phyloP scores from a whole-genome alignment of 1,140 invertebrate genomes.

The Scylla paramamosain region DNA sequence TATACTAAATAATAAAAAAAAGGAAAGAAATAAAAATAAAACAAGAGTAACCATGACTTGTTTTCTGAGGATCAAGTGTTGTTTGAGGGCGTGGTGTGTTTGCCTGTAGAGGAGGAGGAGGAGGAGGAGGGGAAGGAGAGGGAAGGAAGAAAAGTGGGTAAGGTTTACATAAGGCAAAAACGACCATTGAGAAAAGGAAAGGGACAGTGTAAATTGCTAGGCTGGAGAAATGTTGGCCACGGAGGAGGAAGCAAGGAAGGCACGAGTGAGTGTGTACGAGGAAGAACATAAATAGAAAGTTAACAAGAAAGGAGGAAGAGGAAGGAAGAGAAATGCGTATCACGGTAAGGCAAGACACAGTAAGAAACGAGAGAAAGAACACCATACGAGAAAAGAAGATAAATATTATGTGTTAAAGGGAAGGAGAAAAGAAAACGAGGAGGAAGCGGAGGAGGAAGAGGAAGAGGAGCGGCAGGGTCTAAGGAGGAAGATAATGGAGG shows the following conservation, averaged over 20 bases:
- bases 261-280: neutral
- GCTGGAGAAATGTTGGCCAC: neutral
- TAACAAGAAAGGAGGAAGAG: neutral
- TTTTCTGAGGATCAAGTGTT: neutral
- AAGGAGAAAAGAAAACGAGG: neutral
- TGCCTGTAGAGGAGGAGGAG: constrained; percentile 26
- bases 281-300: neutral
- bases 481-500: neutral
- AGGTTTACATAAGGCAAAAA: neutral
- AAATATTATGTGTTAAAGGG: neutral
- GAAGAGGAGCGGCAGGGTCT: no score
- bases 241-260: neutral
- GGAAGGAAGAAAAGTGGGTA: neutral
- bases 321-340: neutral
- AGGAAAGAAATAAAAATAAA: no score
- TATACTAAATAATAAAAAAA: no score
- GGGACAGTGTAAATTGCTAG: neutral
- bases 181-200: neutral
- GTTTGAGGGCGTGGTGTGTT: neutral
- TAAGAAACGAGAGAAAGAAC: neutral
- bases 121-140: constrained; percentile 18
- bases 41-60: no score
- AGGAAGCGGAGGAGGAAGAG: neutral
- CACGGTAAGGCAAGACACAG: neutral
- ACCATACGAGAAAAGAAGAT: neutral